phyloP scores from a whole-genome alignment of 37 sponge, comb jelly and placozoan species.

The Haliclona indistincta region DNA sequence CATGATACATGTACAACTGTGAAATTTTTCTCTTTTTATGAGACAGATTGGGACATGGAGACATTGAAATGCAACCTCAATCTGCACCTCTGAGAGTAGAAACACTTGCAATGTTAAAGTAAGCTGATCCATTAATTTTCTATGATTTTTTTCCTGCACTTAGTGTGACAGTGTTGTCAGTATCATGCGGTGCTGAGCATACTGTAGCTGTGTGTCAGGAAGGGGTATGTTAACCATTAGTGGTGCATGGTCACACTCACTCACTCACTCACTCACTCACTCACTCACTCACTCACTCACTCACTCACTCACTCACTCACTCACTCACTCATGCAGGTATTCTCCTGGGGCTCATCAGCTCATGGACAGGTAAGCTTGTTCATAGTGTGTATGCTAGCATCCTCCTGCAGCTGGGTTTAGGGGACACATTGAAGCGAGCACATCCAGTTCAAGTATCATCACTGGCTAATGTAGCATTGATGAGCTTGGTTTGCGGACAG shows the following conservation, averaged over 20 bases:
- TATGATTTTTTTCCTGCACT: background rate
- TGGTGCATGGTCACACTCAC: no score
- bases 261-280: no score
- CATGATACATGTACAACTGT: background rate
- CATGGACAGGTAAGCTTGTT: conserved; percentile 67
- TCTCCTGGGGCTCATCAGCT: conserved; percentile 67
- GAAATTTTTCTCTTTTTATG: background rate
- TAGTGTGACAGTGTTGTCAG: conserved; percentile 74
- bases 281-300: no score
- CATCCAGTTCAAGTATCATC: conserved; percentile 69
- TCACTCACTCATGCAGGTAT: conserved; percentile 36
- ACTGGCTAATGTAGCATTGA: conserved; percentile 58
- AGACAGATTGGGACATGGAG: conserved; percentile 75
- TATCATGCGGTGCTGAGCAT: conserved; percentile 88
- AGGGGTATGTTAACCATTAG: conserved; percentile 60
- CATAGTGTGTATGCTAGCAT: no score
- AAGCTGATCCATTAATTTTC: background rate
- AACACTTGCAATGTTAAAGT: conserved; percentile 63
- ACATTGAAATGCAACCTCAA: conserved; percentile 46
- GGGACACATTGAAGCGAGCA: conserved; percentile 65
- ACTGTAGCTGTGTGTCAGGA: conserved; percentile 82
- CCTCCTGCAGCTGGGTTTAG: conserved; percentile 73
- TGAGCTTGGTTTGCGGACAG: conserved; percentile 75
- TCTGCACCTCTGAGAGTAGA: conserved; percentile 67
- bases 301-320: no score